Percentiles rank a stretch among this genome's conserved stretches.
Conservation (phyloP, 2,888 invertebrate genomes). For the Polyploca ridens region DNA sequence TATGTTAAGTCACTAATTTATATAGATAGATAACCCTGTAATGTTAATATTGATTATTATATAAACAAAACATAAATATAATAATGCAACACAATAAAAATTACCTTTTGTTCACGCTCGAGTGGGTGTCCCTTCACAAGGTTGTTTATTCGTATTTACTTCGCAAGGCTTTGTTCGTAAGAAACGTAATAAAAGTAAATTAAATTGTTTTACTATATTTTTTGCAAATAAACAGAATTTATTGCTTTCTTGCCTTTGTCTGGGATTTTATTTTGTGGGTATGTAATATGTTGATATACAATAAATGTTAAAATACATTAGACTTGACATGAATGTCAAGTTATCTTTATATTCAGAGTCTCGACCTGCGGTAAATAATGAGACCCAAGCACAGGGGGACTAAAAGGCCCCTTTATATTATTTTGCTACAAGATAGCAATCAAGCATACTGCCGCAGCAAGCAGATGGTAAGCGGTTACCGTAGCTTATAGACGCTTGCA, state of each 20-base stretch:
- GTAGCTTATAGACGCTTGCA: too few species aligned
- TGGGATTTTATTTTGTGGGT: neutral
- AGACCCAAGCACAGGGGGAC: too few species aligned
- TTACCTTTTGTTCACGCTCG: neutral
- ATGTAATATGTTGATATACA: neutral
- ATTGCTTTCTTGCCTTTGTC: slow-evolving; percentile 9
- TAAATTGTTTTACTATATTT: slow-evolving; percentile 10
- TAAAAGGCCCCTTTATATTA: too few species aligned
- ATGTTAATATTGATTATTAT: neutral
- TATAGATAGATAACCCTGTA: too few species aligned
- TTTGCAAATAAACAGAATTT: slow-evolving; percentile 12
- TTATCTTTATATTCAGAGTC: too few species aligned
- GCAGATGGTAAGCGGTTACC: too few species aligned
- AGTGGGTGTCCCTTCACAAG: neutral
- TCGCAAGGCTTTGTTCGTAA: slow-evolving; percentile 4
- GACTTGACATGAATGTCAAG: slow-evolving; percentile 9
- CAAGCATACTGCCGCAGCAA: too few species aligned
- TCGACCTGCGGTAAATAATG: too few species aligned
- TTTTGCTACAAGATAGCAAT: too few species aligned
- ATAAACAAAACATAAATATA: neutral
- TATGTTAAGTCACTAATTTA: too few species aligned
- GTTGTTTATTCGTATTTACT: neutral
- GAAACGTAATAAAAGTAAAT: slow-evolving; percentile 10
- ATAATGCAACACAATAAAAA: neutral
- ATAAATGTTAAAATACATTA: neutral